Evolutionary conservation across 2,888 invertebrate genomes (phyloP).

Genomic region (Ophion costatus): DNA sequence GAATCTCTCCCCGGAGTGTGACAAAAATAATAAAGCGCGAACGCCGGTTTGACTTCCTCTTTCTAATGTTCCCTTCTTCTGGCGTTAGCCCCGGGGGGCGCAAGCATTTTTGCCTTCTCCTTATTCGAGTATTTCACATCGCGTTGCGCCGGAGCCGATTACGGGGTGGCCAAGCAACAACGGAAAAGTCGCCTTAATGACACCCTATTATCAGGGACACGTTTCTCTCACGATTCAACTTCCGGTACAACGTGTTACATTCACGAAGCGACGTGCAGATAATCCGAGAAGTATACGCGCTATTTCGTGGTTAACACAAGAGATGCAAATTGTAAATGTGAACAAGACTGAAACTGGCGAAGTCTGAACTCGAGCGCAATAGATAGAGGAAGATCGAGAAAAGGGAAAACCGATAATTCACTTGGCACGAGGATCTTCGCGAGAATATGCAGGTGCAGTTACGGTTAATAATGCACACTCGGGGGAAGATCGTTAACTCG

Average conservation of each 20-base stretch:
- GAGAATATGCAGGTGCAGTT: conserved; percentile 20
- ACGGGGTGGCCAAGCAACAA: conserved; percentile 4
- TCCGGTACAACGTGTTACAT: conserved; percentile 21
- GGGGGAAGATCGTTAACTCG: neutral
- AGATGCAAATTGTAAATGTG: conserved; percentile 38
- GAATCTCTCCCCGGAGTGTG: neutral
- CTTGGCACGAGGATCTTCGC: neutral
- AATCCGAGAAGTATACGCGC: conserved; percentile 10
- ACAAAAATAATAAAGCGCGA: conserved; percentile 6
- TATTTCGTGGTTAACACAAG: conserved; percentile 44
- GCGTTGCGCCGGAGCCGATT: neutral
- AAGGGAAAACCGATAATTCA: conserved; percentile 1
- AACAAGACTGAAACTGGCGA: conserved; percentile 7
- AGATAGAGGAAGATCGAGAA: neutral
- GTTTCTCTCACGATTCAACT: conserved; percentile 16
- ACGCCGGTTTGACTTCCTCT: neutral
- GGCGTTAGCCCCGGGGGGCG: neutral
- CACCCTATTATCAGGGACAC: conserved; percentile 27
- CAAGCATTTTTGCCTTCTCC: neutral
- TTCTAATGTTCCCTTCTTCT: neutral
- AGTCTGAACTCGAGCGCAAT: neutral
- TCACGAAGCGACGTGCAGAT: conserved; percentile 21
- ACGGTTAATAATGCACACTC: conserved; percentile 31
- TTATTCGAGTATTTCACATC: conserved; percentile 18
- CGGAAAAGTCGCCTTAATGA: conserved; percentile 41